These are phyloP conservation scores for Cephonodes hylas DNA, from an alignment of 2,888 invertebrate species.

Conservation along the genomic window DNA sequence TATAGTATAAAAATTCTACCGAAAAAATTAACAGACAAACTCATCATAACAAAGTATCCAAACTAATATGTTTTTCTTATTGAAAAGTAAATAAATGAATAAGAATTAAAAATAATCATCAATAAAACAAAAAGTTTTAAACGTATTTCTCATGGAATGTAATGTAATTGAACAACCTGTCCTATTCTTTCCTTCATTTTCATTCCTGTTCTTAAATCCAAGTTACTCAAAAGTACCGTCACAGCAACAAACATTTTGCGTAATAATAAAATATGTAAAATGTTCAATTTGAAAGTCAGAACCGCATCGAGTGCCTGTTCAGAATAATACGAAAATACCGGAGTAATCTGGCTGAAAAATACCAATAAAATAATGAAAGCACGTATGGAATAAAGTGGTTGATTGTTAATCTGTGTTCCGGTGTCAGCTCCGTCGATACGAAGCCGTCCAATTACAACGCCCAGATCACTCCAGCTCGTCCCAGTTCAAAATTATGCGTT, in stretches of 20 bases:
- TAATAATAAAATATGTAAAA: constrained; percentile 16
- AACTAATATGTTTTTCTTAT: too few relatives aligned
- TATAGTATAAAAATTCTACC: too few relatives aligned
- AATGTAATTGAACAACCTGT: not conserved
- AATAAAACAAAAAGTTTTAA: too few relatives aligned
- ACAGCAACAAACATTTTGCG: not conserved
- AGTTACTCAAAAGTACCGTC: not conserved
- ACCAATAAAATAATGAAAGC: not conserved
- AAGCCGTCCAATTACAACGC: not conserved
- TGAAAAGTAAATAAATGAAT: too few relatives aligned
- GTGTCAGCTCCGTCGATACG: not conserved
- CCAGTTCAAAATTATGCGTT: not conserved
- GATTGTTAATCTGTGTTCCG: not conserved
- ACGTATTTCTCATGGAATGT: not conserved
- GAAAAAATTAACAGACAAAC: too few relatives aligned
- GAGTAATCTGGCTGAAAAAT: not conserved
- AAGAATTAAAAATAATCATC: too few relatives aligned
- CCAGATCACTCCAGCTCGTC: not conserved
- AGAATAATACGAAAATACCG: not conserved
- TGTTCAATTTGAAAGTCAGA: not conserved
- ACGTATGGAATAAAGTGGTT: not conserved
- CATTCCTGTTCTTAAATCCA: not conserved
- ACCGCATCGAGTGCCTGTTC: not conserved
- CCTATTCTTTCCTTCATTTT: too few relatives aligned
- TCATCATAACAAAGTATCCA: too few relatives aligned